These are phyloP conservation scores for Malacoraja senta DNA, from an alignment of 2,797 vertebrate species.

Conservation along the genomic window DNA sequence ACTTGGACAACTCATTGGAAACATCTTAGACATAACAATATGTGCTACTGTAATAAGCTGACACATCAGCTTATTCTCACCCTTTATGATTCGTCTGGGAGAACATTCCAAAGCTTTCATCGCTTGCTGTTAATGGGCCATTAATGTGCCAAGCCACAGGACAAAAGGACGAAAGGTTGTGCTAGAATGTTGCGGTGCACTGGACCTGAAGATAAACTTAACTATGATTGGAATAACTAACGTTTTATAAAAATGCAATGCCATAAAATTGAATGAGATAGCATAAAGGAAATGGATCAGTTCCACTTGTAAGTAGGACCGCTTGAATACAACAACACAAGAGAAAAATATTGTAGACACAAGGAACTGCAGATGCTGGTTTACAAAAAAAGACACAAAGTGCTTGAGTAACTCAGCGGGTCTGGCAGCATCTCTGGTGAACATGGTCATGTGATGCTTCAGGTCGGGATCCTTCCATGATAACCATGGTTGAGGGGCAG, in stretches of 20 bases:
- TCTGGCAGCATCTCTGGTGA: too few species aligned
- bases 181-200: conserved; percentile 7
- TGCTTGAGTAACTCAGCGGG: too few species aligned
- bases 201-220: neutral
- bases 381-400: too few species aligned
- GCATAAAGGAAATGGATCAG: neutral
- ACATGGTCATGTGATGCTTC: too few species aligned
- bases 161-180: conserved; percentile 30
- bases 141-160: neutral
- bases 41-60: conserved; percentile 19
- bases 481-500: too few species aligned
- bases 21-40: conserved; percentile 23
- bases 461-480: too few species aligned
- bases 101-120: conserved; percentile 26
- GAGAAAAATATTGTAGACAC: too few species aligned
- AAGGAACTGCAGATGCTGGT: too few species aligned
- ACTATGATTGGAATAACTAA: conserved; percentile 7
- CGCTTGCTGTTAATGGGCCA: conserved; percentile 9
- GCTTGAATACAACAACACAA: neutral
- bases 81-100: conserved; percentile 14
- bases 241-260: conserved; percentile 5
- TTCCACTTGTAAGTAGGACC: neutral
- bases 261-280: neutral
- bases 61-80: conserved; percentile 33
- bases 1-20: conserved; percentile 23